Percentiles rank a stretch among this genome's conserved stretches.
phyloP scores from a whole-genome alignment of 2,888 invertebrate species.

The Drosophila tanythrix region DNA sequence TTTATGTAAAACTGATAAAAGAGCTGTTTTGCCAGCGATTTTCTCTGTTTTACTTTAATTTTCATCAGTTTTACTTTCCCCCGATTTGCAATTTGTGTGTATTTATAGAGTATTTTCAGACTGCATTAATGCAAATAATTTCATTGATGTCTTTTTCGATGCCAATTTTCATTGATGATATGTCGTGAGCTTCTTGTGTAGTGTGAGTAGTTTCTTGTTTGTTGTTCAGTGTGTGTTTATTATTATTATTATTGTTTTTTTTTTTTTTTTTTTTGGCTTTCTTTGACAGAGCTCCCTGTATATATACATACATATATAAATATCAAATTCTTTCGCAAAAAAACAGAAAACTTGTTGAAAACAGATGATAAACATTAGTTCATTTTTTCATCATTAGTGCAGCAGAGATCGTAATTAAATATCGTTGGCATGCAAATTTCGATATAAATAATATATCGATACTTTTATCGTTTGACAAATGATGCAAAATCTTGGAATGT shows the following conservation, averaged over 20 bases:
- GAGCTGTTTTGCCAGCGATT: not conserved
- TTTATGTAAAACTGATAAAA: slow-evolving; percentile 5
- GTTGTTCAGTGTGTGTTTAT: slow-evolving; percentile 50
- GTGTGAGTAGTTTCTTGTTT: slow-evolving; percentile 42
- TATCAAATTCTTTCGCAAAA: slow-evolving; percentile 51
- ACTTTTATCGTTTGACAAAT: slow-evolving; percentile 4
- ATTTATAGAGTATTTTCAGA: slow-evolving; percentile 17
- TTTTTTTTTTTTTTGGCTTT: slow-evolving; percentile 56
- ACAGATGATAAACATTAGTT: slow-evolving; percentile 82
- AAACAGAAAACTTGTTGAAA: slow-evolving; percentile 57
- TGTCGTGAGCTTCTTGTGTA: slow-evolving; percentile 53
- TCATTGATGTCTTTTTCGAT: slow-evolving; percentile 9
- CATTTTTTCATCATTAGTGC: slow-evolving; percentile 28
- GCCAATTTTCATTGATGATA: slow-evolving; percentile 62
- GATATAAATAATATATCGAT: slow-evolving; percentile 11
- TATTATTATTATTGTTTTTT: slow-evolving; percentile 7
- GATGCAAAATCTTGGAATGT: not conserved
- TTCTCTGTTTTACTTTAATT: not conserved
- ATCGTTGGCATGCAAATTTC: slow-evolving; percentile 43
- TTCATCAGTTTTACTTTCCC: slow-evolving; percentile 15
- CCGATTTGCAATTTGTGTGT: slow-evolving; percentile 23
- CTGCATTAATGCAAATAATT: slow-evolving; percentile 5
- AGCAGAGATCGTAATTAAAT: slow-evolving; percentile 23
- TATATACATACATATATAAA: slow-evolving; percentile 52
- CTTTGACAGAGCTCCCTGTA: slow-evolving; percentile 78